A percentile compares a stretch with the other conserved stretches of the same genome.
These are phyloP conservation scores for Acronicta psi DNA, from an alignment of 2,888 invertebrate genomes.

Conservation along the genomic window DNA sequence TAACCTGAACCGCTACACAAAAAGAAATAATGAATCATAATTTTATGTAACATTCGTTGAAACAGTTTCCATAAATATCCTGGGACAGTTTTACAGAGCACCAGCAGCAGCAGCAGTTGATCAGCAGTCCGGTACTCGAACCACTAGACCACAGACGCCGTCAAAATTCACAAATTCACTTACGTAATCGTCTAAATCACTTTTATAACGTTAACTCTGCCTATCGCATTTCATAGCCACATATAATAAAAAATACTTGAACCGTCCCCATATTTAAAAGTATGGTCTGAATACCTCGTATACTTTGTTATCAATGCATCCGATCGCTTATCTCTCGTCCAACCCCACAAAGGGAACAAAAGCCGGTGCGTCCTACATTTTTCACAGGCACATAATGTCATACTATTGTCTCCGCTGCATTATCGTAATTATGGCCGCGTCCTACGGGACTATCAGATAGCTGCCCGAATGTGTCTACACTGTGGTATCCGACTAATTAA, in stretches of 20 bases:
- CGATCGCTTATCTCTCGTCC: slow-evolving; percentile 47
- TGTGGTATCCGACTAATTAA: slow-evolving; percentile 51
- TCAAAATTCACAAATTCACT: too few relatives aligned
- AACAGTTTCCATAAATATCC: too few relatives aligned
- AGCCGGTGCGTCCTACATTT: slow-evolving; percentile 27
- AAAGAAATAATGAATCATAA: too few relatives aligned
- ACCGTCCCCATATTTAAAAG: background rate
- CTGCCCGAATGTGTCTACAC: slow-evolving; percentile 23
- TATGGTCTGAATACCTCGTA: slow-evolving; percentile 4
- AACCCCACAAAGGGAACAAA: slow-evolving; percentile 31
- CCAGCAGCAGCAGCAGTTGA: too few relatives aligned
- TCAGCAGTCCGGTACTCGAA: too few relatives aligned
- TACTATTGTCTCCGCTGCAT: slow-evolving; percentile 55
- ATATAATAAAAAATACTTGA: background rate
- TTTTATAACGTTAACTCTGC: too few relatives aligned
- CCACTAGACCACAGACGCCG: too few relatives aligned
- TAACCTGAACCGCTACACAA: too few relatives aligned
- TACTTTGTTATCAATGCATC: slow-evolving; percentile 18
- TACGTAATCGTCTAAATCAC: too few relatives aligned
- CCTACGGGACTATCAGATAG: slow-evolving; percentile 63
- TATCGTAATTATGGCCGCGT: slow-evolving; percentile 74
- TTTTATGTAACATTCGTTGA: too few relatives aligned
- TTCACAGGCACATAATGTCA: slow-evolving; percentile 24
- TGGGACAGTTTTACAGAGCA: too few relatives aligned
- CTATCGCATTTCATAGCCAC: background rate